Base-by-base conservation (phyloP, 2,797 vertebrate genomes). In the Gadopsis bispinosus region DNA sequence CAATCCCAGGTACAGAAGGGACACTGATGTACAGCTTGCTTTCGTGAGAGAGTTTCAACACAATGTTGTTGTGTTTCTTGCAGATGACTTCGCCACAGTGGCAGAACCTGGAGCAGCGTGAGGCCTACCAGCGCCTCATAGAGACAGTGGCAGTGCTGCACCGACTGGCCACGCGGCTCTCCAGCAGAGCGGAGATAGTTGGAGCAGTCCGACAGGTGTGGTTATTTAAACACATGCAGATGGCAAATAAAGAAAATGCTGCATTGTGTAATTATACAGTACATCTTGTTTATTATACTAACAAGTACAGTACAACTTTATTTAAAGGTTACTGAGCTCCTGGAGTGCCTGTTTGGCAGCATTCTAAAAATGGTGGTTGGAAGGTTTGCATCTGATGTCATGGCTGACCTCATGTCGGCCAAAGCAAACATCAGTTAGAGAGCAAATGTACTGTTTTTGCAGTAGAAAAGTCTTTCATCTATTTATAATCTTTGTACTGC, bases 151-250 rank as follows among this genome's bases (percentile, higher is more conserved):
- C 95, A 0, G 96, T 99, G 58, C 91, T 99, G 77, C 96, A 96
- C 63, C 97, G 97, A 39, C 93, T 99, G 81, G 96, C 97, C 72
- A 96, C 95, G 10, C 94, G 98, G 13, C 96, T 99, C 2, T 99
- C 98, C 11, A 99, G 98, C 89, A 92, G 97, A 8, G 97, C 98
- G 0, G 98, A 99, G 93, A 96, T 97, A 89, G 98, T 99, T 0
- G 98, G 98, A 7, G 97, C 98, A 0, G 96, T 99, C 69, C 97
- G 98, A 56, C 98, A 99, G 97, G 98, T 99, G 75, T 73, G 16
- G 6, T 14, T 7, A 29, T 3, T 56, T 33, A 35, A 26, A 69
- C 48, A 4, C 33, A 26, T 2, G 6, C 55, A 48, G 7, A 39
- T n/a, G 56, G 12, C 55, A 69, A 47, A 79, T 31, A 47, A 29